Base-by-base conservation (phyloP, 2,888 invertebrate species). In the Nomada flava region DNA sequence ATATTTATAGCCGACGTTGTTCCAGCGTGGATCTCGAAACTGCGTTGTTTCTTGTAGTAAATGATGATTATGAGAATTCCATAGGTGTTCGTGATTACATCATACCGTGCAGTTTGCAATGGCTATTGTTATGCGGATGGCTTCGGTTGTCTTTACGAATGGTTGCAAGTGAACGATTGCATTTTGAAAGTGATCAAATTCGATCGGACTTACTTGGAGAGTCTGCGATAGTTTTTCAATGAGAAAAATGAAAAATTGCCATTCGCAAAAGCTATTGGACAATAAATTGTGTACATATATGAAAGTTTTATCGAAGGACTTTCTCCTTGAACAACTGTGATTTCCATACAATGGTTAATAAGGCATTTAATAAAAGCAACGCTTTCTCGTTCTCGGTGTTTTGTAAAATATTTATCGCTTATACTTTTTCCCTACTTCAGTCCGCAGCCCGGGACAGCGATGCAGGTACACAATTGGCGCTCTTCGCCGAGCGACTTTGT, bases 301-400 rank as follows among this genome's bases (percentile, higher is more conserved):
- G 23, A 59, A 15, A 36, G 42, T 47, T 67, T 67, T 47, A 29
- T 47, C 9, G 57, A 47, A 55, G n/a, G 67, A 73, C 73, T 73
- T 73, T 73, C 73, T 57, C 65, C 53, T 20, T 0, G 47, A 57
- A 65, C 42, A 57, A 67, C 73, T 23, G 47, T 67, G 18, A 50
- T 57, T 73, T 73, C 20, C 67, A 23, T 57, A 57, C 47, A 67
- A 52, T 36, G 13, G 59, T 18, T 68, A 67, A 59, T 36, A 36
- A 36, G 36, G 36, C 36, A 36, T 36, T 36, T 36, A 7, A 36
- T 68, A 59, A 67, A 50, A 26, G 10, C 42, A 10, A 67, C 57
- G 67, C 55, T 72, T 72, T 52, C 69, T 73, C 23, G 44, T 71
- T 67, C 50, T 64, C 18, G 13, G 18, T 53, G 36, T 55, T 36